Base-by-base conservation (phyloP, 30 jellyfish, hydroid and myxozoan genomes). In the Turritopsis dohrnii region DNA sequence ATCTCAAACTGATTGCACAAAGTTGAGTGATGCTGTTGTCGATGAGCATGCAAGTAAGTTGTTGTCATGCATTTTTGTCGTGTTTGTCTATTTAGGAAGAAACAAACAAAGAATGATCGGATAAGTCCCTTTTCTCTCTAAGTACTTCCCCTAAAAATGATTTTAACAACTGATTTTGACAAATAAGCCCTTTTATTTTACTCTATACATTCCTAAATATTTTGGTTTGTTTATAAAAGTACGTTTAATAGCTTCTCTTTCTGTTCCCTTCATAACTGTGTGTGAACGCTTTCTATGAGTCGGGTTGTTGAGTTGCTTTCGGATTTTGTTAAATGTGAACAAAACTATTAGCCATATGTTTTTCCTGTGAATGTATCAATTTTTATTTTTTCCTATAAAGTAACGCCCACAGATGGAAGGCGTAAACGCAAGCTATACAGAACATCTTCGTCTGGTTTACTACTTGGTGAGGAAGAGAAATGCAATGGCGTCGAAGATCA, bases 341-440 rank as follows among this genome's bases (percentile, higher is more conserved):
- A 41, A 41, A 41, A 41, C 13, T 41, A 41, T 41, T 41, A 41
- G 60, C 60, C 60, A 41, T 41, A 3, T 41, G 60, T 41, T 41
- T 41, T 13, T 41, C 60, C 13, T 41, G 13, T 41, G 5, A 13
- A 41, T 41, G 5, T 41, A 41, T 41, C 60, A 3, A 13, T 69
- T 69, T 7, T 23, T 69, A 9, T 69, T 21, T 66, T 66, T 66
- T 17, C 19, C 19, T 19, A 16, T 69, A 9, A n/a, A 69, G 77
- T 19, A 8, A 69, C 77, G 22, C 77, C 77, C 16, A 69, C 30
- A 21, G 28, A 23, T 1, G 22, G 22, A 69, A 69, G 22, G 77
- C 77, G 77, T 69, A 69, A 69, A 27, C 77, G 77, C 9, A 69
- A 69, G 22, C 30, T 69, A 9, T 69, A 7, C 30, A 69, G 77